A percentile compares a stretch with the other conserved stretches of the same genome.
Evolutionary conservation across 2,888 invertebrate species (phyloP).

Genomic region (Flexamia atlantica): DNA sequence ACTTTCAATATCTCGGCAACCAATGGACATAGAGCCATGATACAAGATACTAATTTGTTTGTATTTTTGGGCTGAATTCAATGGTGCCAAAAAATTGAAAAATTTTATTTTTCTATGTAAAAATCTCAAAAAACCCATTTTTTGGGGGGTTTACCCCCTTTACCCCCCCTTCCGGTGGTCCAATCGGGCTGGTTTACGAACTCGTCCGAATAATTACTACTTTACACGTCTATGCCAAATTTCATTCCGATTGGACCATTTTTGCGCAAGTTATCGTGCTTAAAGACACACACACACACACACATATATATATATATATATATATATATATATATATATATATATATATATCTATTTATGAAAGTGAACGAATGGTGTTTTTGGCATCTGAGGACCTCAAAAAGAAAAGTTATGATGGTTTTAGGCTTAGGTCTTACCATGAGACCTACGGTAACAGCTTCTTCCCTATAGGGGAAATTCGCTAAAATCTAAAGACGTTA

Average conservation of each 20-base stretch:
- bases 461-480: slow-evolving; percentile 2
- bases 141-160: not conserved
- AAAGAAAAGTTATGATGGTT: not conserved
- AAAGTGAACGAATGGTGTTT: not conserved
- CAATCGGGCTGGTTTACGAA: not conserved
- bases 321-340: slow-evolving; percentile 31
- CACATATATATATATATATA: not conserved
- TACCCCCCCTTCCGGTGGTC: not conserved
- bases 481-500: not conserved
- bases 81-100: not conserved
- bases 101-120: not conserved
- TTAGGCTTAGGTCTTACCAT: slow-evolving; percentile 11
- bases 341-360: slow-evolving; percentile 19
- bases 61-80: not conserved
- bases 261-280: not conserved
- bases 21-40: not conserved
- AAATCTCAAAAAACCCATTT: not conserved
- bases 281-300: not conserved
- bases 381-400: slow-evolving; percentile 8
- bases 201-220: not conserved
- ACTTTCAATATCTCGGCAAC: not conserved
- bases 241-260: not conserved
- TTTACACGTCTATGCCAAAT: slow-evolving; percentile 4
- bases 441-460: slow-evolving; percentile 31
- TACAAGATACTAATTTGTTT: not conserved